These are phyloP conservation scores for Hipparchia semele DNA, from an alignment of 2,888 invertebrate genomes.

Conservation along the genomic window DNA sequence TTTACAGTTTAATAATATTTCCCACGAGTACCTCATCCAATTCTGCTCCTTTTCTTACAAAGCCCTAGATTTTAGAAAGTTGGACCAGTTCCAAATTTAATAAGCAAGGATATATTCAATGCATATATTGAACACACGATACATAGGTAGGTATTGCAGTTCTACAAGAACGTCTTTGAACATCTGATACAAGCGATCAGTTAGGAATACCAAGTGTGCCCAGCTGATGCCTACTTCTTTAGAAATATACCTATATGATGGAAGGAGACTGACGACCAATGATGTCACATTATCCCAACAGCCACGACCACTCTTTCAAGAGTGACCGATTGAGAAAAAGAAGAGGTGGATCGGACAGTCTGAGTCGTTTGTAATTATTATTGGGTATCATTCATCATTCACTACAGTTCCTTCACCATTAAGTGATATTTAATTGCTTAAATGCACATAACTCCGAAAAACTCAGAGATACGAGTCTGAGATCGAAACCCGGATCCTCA, in stretches of 20 bases:
- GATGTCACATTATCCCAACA: no score
- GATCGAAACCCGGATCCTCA: background rate
- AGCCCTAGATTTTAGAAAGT: constrained; percentile 18
- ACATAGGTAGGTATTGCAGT: background rate
- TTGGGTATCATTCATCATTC: no score
- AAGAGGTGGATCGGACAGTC: no score
- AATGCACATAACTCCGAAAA: no score
- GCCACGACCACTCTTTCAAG: no score
- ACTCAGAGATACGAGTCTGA: background rate
- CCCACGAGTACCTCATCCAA: background rate
- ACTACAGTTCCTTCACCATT: no score
- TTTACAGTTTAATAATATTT: background rate
- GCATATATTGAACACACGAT: background rate
- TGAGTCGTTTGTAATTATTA: no score
- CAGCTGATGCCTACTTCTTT: background rate
- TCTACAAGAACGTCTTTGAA: background rate
- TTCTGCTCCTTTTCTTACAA: background rate
- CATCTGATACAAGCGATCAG: constrained; percentile 4
- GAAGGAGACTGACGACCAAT: no score
- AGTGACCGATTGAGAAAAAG: no score
- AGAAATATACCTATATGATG: no score
- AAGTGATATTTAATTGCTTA: no score
- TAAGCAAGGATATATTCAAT: background rate
- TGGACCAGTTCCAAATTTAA: constrained; percentile 19
- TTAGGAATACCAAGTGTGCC: background rate